These are phyloP conservation scores for Heliornis fulica DNA, from an alignment of 2,113 vertebrate genomes.

Conservation along the genomic window DNA sequence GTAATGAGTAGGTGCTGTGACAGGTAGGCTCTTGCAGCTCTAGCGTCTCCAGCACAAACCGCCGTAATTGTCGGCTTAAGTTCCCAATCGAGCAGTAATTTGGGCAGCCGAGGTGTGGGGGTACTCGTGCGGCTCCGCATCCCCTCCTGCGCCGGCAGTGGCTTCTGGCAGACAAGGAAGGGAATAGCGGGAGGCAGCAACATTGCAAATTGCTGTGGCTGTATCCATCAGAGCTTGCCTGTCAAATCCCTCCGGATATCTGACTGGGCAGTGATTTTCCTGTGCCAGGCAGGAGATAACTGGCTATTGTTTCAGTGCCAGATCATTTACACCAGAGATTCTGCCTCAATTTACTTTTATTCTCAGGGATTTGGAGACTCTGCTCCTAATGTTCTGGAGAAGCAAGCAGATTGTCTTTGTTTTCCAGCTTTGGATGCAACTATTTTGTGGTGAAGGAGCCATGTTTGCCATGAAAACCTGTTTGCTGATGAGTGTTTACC, in stretches of 20 bases:
- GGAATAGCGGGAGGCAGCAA: neutral
- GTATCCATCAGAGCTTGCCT: neutral
- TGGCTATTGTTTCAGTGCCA: conserved; percentile 17
- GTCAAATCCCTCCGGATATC: neutral
- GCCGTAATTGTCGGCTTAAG: neutral
- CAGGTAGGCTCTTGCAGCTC: neutral
- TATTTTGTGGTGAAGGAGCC: neutral
- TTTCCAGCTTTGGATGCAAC: neutral
- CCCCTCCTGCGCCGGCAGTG: neutral
- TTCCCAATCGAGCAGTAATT: neutral
- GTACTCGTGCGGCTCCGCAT: neutral
- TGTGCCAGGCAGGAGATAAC: conserved; percentile 7
- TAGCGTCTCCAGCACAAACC: neutral
- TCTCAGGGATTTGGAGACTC: neutral
- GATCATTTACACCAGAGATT: neutral
- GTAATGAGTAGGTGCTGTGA: neutral
- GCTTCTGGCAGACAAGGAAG: neutral
- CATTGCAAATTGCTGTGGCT: neutral
- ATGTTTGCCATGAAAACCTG: neutral
- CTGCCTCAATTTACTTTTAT: neutral
- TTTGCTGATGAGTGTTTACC: neutral
- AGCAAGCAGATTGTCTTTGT: neutral
- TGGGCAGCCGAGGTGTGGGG: neutral
- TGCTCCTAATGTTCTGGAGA: neutral
- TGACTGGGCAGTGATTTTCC: neutral